Evolutionary conservation across 2,113 vertebrate species (phyloP), one percentile per base, ranked within the genome.

Genomic region (Aleadryas rufinucha): DNA sequence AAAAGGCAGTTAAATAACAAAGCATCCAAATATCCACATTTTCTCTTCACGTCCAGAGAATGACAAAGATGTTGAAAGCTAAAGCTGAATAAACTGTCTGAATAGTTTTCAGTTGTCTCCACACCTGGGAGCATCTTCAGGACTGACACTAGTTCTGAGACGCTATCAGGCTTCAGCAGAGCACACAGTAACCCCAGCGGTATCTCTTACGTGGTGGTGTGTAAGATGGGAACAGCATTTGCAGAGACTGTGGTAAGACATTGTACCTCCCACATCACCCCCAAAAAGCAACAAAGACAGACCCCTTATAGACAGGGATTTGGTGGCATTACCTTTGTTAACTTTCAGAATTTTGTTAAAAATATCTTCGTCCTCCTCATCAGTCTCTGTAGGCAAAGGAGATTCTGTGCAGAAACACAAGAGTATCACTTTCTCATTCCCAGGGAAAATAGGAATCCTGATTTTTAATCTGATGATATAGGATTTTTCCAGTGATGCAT

Each of bases 301-400:
- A 23, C 17, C 20, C 18, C 8, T 71, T 56, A 31, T 3, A 49
- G 50, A 27, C 3, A 35, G 24, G 8, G 31, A 19, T 68, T 87
- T 87, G 76, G 5, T 28, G 52, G 16, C 16, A 31, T 87, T 96
- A 97, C 96, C 96, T 96, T 96, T 90, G 61, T 97, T 97, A 72
- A 68, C 70, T 61, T 89, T 50, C 86, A 97, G 87, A 87, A 97
- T 97, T 89, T 53, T 94, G 65, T 90, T 71, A 76, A 97, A 97
- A 94, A 96, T 87, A 22, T 93, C 54, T 37, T 96, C 93, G 0
- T 96, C 94, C 45, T 96, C 88, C 0, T 61, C 60, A 30, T 88
- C 90, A 33, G 56, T 35, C 41, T 94, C 93, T 87, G 89, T 76
- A 50, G 93, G 86, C 0, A 2, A 41, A 28, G 92, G 83, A 68